phyloP scores from a whole-genome alignment of 2,797 vertebrate species.

The Cichlasoma orientale region DNA sequence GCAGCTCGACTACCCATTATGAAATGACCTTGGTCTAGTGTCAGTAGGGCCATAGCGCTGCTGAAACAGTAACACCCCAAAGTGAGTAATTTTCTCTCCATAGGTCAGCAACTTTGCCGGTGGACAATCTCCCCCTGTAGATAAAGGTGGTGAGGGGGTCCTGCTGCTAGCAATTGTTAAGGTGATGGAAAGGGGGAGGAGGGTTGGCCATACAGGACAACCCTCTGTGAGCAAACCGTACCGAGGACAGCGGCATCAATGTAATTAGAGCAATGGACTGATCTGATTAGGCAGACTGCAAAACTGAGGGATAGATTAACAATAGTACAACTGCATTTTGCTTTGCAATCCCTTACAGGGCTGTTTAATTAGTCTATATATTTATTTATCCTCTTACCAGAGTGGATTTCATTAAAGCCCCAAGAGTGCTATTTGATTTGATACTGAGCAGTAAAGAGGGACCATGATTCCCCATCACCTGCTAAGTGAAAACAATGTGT shows the following conservation, averaged over 20 bases:
- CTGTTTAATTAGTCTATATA: conserved; percentile 45
- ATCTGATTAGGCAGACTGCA: conserved; percentile 38
- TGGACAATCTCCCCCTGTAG: conserved; percentile 40
- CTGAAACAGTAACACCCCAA: conserved; percentile 74
- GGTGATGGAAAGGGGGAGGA: conserved; percentile 29
- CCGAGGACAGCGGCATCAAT: conserved; percentile 14
- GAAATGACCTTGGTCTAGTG: conserved; percentile 80
- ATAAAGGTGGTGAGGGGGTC: conserved; percentile 38
- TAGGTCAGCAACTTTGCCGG: conserved; percentile 76
- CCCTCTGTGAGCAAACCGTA: conserved; percentile 6
- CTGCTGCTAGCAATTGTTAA: conserved; percentile 30
- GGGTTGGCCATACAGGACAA: background rate
- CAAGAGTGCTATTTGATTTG: conserved; percentile 44
- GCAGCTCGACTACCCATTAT: conserved; percentile 75
- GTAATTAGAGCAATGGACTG: conserved; percentile 46
- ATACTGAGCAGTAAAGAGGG: conserved; percentile 19
- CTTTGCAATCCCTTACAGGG: conserved; percentile 23
- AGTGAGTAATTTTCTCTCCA: conserved; percentile 74
- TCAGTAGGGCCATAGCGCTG: conserved; percentile 58
- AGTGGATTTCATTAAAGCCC: conserved; percentile 50
- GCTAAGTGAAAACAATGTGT: conserved; percentile 19
- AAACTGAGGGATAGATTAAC: conserved; percentile 51
- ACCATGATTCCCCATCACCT: conserved; percentile 30
- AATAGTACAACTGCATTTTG: conserved; percentile 25
- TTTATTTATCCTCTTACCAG: conserved; percentile 48